Conservation (phyloP, 2,797 vertebrate species). For the Eulemur coronatus region DNA sequence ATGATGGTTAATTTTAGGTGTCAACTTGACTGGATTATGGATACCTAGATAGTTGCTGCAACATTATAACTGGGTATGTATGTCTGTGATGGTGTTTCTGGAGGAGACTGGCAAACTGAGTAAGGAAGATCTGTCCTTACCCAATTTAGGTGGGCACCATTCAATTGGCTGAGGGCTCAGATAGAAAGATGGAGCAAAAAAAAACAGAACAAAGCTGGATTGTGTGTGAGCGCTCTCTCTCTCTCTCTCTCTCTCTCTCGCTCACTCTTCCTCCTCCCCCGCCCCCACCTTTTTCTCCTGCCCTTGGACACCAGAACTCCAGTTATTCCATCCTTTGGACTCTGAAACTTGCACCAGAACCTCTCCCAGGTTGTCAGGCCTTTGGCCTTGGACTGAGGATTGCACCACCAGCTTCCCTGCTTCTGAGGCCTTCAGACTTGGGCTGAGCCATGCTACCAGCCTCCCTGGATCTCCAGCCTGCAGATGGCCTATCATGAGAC, state of each 20-base stretch:
- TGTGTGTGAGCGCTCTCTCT: too few relatives aligned
- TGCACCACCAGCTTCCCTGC: background rate
- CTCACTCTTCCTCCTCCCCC: background rate
- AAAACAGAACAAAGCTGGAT: background rate
- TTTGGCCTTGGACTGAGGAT: background rate
- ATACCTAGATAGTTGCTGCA: background rate
- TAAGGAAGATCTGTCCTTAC: background rate
- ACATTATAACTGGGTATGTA: background rate
- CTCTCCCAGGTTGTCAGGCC: background rate
- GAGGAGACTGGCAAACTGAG: background rate
- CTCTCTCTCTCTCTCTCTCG: background rate
- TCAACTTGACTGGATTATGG: background rate
- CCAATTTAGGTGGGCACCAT: background rate
- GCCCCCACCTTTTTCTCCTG: background rate
- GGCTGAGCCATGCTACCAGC: background rate
- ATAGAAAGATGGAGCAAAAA: background rate
- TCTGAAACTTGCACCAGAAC: background rate
- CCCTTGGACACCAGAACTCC: background rate
- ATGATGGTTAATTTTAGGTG: background rate
- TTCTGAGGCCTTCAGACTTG: background rate
- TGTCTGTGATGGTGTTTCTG: background rate
- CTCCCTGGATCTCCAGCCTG: background rate
- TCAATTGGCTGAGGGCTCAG: background rate
- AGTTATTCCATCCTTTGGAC: background rate
- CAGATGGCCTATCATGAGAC: background rate